Percentiles rank a stretch among this genome's conserved stretches.
Evolutionary conservation across 2,113 vertebrate species (phyloP).

Genomic region (Tinamus guttatus): DNA sequence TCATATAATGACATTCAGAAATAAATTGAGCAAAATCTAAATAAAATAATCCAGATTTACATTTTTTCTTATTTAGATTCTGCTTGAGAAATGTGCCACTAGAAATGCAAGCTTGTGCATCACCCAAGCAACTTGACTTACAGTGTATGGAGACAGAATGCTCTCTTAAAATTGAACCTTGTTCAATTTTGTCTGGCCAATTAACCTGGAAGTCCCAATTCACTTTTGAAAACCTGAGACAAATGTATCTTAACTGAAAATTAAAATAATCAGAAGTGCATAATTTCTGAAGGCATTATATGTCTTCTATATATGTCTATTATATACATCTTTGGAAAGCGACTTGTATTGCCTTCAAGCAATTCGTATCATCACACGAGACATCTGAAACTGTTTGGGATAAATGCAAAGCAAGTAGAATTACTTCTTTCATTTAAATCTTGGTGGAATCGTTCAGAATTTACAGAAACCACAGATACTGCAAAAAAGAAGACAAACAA

Average conservation of each 20-base stretch:
- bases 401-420: not conserved
- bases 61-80: not conserved
- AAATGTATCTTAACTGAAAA: not conserved
- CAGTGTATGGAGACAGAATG: not conserved
- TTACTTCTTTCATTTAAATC: not conserved
- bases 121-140: accelerated
- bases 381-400: not conserved
- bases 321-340: not conserved
- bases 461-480: not conserved
- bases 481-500: not conserved
- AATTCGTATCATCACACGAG: not conserved
- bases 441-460: not conserved
- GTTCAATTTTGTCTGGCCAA: not conserved
- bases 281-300: not conserved
- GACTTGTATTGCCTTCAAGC: not conserved
- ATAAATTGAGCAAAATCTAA: not conserved
- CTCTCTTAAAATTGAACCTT: not conserved
- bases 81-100: not conserved
- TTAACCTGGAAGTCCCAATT: not conserved
- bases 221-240: not conserved
- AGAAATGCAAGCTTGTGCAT: not conserved
- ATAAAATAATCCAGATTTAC: not conserved
- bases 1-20: not conserved
- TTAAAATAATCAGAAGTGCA: not conserved
- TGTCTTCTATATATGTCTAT: no score